Evolutionary conservation across 2,113 vertebrate species (phyloP).

Genomic region (Protobothrops flavoviridis): DNA sequence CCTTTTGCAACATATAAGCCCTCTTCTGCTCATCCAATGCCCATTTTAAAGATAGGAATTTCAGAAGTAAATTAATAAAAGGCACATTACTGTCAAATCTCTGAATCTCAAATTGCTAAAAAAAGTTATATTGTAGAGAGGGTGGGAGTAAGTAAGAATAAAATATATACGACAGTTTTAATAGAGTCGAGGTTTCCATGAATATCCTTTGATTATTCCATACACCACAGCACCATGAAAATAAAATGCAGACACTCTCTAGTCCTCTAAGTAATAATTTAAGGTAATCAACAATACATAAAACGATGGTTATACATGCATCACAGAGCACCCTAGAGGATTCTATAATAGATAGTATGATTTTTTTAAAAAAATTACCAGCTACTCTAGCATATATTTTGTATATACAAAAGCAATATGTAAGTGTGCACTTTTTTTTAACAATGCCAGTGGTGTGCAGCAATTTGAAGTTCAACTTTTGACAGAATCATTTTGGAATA

Average conservation of each 20-base stretch:
- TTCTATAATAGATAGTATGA: constrained; percentile 5
- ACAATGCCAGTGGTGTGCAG: not conserved
- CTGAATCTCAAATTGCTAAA: constrained; percentile 7
- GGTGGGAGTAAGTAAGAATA: constrained; percentile 18
- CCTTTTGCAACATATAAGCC: not conserved
- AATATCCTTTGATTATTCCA: constrained; percentile 37
- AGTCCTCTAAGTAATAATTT: constrained; percentile 40
- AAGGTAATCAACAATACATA: not conserved
- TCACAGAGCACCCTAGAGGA: constrained; percentile 1
- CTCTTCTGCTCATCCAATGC: not conserved
- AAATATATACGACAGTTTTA: constrained; percentile 30
- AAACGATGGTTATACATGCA: not conserved
- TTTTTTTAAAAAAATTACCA: not conserved
- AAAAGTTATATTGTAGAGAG: not conserved
- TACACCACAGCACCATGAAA: constrained; percentile 3
- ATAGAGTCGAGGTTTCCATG: not conserved
- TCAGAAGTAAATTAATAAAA: constrained; percentile 28
- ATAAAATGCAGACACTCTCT: constrained; percentile 23
- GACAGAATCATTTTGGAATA: not conserved
- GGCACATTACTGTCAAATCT: constrained; percentile 20
- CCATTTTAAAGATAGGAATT: constrained; percentile 12
- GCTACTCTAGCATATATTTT: not conserved
- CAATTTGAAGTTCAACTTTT: constrained; percentile 30
- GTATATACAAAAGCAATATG: constrained; percentile 5
- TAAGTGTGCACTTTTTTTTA: not conserved